These are phyloP conservation scores for Micronycteris hirsuta DNA, from an alignment of 2,113 vertebrate genomes.

Conservation along the genomic window DNA sequence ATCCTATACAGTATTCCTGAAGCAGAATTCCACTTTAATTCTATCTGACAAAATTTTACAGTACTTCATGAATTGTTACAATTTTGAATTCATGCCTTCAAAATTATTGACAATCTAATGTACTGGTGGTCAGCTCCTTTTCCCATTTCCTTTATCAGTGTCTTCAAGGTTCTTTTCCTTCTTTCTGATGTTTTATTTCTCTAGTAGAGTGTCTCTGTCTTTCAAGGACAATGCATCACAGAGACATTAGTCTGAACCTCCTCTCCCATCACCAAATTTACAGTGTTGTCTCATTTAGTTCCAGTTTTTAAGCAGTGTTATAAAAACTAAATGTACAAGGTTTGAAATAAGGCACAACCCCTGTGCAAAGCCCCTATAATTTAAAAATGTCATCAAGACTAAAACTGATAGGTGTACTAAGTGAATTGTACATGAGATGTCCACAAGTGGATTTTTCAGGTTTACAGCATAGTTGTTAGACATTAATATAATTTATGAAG, in stretches of 20 bases:
- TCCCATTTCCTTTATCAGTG: background rate
- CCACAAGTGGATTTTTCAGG: background rate
- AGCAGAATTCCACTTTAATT: background rate
- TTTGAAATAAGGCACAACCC: background rate
- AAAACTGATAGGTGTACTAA: background rate
- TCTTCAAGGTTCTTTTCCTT: background rate
- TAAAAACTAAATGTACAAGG: background rate
- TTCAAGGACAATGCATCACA: background rate
- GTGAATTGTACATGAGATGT: background rate
- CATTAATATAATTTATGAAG: background rate
- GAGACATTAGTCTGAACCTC: background rate
- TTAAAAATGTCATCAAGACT: conserved; percentile 11
- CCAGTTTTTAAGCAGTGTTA: background rate
- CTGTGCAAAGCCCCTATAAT: background rate
- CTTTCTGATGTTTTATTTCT: background rate
- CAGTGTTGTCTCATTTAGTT: background rate
- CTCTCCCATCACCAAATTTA: background rate
- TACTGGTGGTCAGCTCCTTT: background rate
- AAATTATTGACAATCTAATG: background rate
- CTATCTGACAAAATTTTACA: background rate
- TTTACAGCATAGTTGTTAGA: background rate
- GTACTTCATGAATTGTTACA: background rate
- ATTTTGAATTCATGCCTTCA: background rate
- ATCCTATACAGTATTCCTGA: background rate
- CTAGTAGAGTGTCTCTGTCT: background rate